These are phyloP conservation scores for Pachycephala philippinensis DNA, from an alignment of 2,113 vertebrate genomes.

Conservation along the genomic window DNA sequence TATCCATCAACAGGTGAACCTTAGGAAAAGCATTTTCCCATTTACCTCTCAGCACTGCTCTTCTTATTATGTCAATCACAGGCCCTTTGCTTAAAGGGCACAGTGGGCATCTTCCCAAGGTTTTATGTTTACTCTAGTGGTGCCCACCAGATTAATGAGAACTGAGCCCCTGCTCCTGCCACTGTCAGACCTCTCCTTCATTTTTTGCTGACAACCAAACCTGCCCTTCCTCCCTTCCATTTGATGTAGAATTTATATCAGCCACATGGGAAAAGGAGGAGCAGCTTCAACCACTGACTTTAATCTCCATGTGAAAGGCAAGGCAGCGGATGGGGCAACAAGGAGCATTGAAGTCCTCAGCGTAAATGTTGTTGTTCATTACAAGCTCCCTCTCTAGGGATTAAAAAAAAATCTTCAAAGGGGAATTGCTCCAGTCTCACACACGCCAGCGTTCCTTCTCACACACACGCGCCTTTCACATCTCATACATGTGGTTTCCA, in stretches of 20 bases:
- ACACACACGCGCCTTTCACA: constrained; percentile 24
- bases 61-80: not conserved
- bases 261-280: constrained; percentile 59
- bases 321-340: constrained; percentile 20
- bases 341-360: constrained; percentile 42
- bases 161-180: not conserved
- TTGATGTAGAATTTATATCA: constrained; percentile 66
- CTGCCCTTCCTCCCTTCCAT: constrained; percentile 51
- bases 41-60: not conserved
- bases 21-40: not conserved
- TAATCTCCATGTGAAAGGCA: constrained; percentile 62
- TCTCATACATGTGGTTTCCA: constrained; percentile 56
- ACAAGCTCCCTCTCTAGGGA: constrained; percentile 42
- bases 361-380: constrained; percentile 55
- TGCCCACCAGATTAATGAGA: constrained; percentile 22
- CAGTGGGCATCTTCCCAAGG: not conserved
- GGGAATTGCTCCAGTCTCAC: constrained; percentile 9
- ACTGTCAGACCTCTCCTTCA: constrained; percentile 35
- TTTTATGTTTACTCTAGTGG: not conserved
- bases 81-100: not conserved
- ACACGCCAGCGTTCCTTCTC: not conserved
- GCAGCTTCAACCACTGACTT: constrained; percentile 50
- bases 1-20: not conserved
- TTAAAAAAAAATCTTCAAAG: constrained; percentile 54
- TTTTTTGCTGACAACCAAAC: constrained; percentile 51